phyloP scores from a whole-genome alignment of 2,797 vertebrate species.

The Prionace glauca region DNA sequence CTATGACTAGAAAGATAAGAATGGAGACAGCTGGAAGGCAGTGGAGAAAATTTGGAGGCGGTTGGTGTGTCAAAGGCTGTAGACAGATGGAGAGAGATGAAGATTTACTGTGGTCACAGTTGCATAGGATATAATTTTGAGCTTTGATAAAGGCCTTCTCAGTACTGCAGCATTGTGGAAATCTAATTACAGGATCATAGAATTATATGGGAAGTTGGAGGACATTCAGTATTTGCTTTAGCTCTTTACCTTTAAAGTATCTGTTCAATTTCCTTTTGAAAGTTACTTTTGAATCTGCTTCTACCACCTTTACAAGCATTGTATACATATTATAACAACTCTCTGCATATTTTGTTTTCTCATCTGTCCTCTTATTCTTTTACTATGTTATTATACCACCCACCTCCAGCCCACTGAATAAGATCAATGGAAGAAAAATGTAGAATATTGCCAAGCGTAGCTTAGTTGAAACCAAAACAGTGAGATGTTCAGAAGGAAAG shows the following conservation, averaged over 20 bases:
- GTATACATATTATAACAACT: background rate
- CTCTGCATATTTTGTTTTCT: background rate
- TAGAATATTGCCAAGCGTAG: background rate
- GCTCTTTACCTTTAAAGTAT: background rate
- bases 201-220: too few relatives aligned
- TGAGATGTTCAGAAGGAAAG: background rate
- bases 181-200: too few relatives aligned
- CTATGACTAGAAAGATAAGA: too few relatives aligned
- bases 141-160: too few relatives aligned
- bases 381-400: background rate
- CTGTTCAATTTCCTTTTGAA: background rate
- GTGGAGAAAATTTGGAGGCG: too few relatives aligned
- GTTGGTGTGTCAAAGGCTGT: too few relatives aligned
- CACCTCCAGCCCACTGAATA: background rate
- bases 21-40: too few relatives aligned
- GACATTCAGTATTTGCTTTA: too few relatives aligned
- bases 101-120: too few relatives aligned
- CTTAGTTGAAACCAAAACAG: background rate
- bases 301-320: background rate
- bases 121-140: too few relatives aligned
- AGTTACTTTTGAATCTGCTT: background rate
- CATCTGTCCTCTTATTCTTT: background rate
- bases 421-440: background rate
- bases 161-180: too few relatives aligned
- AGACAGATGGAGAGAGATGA: too few relatives aligned